A percentile compares a stretch with the other conserved stretches of the same genome.
Conservation (phyloP, 2,113 vertebrate species). For the Melanerpes formicivorus region DNA sequence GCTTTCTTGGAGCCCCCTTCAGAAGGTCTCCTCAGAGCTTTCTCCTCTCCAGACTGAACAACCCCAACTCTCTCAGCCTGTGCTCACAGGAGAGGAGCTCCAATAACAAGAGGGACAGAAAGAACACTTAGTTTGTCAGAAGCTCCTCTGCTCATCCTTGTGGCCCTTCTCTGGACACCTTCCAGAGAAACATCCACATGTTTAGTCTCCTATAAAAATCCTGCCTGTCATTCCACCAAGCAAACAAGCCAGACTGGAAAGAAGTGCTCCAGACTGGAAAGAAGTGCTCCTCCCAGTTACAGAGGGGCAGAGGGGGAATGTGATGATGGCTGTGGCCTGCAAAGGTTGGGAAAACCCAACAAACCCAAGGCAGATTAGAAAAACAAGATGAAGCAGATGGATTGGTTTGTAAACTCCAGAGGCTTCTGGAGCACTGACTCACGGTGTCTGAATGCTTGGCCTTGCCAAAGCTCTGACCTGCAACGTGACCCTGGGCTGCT, state of each 20-base stretch:
- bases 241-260: neutral
- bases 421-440: slow-evolving; percentile 52
- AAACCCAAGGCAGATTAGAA: neutral
- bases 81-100: too few species aligned
- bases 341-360: neutral
- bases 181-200: too few species aligned
- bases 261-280: neutral
- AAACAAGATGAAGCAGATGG: neutral
- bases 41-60: too few species aligned
- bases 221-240: neutral
- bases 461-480: neutral
- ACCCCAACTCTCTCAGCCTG: too few species aligned
- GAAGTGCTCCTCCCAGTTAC: neutral
- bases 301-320: neutral
- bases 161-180: too few species aligned
- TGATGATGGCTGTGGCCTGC: neutral
- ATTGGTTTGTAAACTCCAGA: neutral
- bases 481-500: neutral
- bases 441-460: slow-evolving; percentile 6
- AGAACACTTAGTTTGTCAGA: too few species aligned
- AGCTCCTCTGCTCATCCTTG: too few species aligned
- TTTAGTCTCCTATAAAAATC: neutral
- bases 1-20: too few species aligned
- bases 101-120: too few species aligned
- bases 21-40: too few species aligned